Conservation (phyloP, 2,888 invertebrate species). For the Caenorhabditis sp. region DNA sequence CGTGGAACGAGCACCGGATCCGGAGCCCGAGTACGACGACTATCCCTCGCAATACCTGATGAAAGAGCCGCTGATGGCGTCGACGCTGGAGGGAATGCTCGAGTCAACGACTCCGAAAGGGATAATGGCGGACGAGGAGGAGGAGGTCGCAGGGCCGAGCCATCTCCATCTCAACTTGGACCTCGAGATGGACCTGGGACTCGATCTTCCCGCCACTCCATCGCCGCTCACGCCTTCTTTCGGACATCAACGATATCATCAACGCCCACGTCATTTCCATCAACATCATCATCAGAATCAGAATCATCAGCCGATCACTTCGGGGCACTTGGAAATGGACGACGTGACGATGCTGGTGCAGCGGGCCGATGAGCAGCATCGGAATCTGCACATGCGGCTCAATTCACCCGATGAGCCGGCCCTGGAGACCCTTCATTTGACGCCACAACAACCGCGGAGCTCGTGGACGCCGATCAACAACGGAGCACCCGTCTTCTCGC, state of each 20-base stretch:
- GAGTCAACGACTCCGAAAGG: background rate
- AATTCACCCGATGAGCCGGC: conserved; percentile 12
- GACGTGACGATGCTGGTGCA: conserved; percentile 2
- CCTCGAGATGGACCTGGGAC: background rate
- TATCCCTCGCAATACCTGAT: background rate
- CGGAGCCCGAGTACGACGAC: background rate
- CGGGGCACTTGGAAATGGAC: background rate
- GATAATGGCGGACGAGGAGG: background rate
- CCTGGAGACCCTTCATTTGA: conserved; percentile 5
- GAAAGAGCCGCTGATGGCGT: background rate
- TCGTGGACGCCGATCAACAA: background rate
- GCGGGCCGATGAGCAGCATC: background rate
- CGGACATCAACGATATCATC: background rate
- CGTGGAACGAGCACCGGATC: too few relatives aligned
- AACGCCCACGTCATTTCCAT: background rate
- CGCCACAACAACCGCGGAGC: background rate
- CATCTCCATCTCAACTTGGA: background rate
- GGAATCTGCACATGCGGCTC: conserved; percentile 6
- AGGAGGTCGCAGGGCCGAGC: background rate
- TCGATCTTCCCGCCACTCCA: background rate
- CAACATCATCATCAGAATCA: background rate
- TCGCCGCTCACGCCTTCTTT: background rate
- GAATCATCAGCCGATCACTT: background rate
- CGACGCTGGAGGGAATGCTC: conserved; percentile 3
- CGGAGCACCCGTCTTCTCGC: conserved; percentile 8